These are phyloP conservation scores for Euzetes globulus DNA, from an alignment of 2,888 invertebrate genomes.

Conservation along the genomic window DNA sequence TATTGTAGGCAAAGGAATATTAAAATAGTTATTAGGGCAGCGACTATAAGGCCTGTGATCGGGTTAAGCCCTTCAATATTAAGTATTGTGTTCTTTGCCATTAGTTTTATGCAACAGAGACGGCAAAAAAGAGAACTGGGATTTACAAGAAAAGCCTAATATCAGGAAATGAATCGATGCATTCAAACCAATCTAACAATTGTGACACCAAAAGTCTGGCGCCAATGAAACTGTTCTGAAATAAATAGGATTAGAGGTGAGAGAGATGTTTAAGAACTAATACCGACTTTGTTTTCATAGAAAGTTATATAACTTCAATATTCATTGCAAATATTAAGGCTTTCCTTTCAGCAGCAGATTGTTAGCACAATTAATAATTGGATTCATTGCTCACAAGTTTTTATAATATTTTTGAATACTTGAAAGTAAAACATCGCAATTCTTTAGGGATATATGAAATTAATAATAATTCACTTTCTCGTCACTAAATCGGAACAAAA, in stretches of 20 bases:
- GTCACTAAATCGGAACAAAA: constrained; percentile 12
- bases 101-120: background rate
- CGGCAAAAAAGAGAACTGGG: background rate
- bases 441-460: background rate
- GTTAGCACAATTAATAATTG: background rate
- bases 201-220: background rate
- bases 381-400: background rate
- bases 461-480: constrained; percentile 24
- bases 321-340: constrained; percentile 1
- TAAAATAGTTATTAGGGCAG: background rate
- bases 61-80: constrained; percentile 24
- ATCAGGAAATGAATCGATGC: constrained; percentile 26
- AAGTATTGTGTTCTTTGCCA: constrained; percentile 4
- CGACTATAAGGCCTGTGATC: background rate
- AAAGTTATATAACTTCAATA: background rate
- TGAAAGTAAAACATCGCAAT: background rate
- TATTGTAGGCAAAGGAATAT: constrained; percentile 2
- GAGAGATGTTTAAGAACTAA: background rate
- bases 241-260: constrained; percentile 7
- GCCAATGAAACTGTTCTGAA: background rate
- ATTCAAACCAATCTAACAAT: background rate
- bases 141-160: background rate
- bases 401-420: background rate
- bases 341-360: background rate
- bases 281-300: background rate